phyloP scores from a whole-genome alignment of 2,113 vertebrate species.

The Tapirus terrestris region DNA sequence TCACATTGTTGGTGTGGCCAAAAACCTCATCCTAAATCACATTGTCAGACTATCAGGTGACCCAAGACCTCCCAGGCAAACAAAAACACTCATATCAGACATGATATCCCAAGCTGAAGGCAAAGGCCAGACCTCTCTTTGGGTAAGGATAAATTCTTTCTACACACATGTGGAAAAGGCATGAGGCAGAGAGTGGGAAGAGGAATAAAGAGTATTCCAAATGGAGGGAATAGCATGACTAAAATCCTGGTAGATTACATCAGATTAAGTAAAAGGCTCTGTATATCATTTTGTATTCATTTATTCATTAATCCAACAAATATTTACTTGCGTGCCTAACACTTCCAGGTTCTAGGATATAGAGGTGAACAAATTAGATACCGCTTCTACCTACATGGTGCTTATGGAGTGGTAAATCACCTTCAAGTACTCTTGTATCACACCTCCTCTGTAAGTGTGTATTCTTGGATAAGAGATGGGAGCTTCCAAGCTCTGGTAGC shows the following conservation, averaged over 20 bases:
- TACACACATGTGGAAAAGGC: not conserved
- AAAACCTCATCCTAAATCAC: not conserved
- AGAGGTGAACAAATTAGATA: not conserved
- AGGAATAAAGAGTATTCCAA: not conserved
- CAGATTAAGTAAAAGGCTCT: not conserved
- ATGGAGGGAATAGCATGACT: not conserved
- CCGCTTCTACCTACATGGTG: not conserved
- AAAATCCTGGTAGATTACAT: not conserved
- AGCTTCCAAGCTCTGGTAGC: not conserved
- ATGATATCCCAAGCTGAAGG: not conserved
- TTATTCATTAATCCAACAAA: not conserved
- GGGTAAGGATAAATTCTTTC: not conserved
- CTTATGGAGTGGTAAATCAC: not conserved
- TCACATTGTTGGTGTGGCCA: not conserved
- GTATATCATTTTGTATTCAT: not conserved
- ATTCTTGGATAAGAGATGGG: not conserved
- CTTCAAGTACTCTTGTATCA: not conserved
- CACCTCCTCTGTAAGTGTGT: not conserved
- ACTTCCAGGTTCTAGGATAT: not conserved
- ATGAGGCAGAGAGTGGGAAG: not conserved
- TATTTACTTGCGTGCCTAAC: not conserved
- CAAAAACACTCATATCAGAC: not conserved
- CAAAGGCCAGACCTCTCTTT: not conserved
- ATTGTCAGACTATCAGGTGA: not conserved
- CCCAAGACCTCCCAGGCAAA: not conserved